phyloP scores from a whole-genome alignment of 1,140 invertebrate genomes.

The Drosophila rufa region DNA sequence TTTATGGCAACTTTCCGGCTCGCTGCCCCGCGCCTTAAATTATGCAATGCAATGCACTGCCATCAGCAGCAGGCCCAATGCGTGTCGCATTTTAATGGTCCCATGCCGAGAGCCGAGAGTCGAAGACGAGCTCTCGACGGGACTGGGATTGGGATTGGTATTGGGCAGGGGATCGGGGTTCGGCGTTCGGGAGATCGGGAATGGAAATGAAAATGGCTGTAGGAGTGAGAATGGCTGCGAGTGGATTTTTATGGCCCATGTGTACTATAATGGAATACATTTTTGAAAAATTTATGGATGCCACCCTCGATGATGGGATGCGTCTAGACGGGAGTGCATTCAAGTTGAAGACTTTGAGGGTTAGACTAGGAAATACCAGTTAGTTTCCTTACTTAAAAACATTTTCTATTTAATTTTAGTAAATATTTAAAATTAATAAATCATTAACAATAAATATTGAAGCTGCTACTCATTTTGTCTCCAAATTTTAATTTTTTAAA shows the following conservation, averaged over 20 bases:
- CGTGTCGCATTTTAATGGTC: constrained; percentile 77
- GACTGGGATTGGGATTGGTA: constrained; percentile 11
- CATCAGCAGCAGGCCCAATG: constrained; percentile 59
- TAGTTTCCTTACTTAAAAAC: neutral
- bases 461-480: neutral
- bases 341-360: neutral
- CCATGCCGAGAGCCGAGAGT: constrained; percentile 12
- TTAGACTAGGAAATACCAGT: neutral
- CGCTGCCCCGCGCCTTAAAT: constrained; percentile 66
- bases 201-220: constrained; percentile 12
- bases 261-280: constrained; percentile 60
- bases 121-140: constrained; percentile 25
- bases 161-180: constrained; percentile 2
- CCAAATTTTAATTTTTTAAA: neutral
- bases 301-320: constrained; percentile 17
- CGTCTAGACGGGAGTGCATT: constrained; percentile 36
- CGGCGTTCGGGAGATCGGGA: constrained; percentile 2
- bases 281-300: constrained; percentile 69
- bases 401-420: no score
- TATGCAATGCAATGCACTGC: constrained; percentile 68
- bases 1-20: constrained; percentile 67
- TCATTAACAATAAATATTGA: neutral
- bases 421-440: no score
- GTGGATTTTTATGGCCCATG: constrained; percentile 63
- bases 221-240: constrained; percentile 20